A percentile compares a stretch with the other conserved stretches of the same genome.
Evolutionary conservation across 2,797 vertebrate genomes (phyloP).

Genomic region (Ctenopoma kingsleyae): DNA sequence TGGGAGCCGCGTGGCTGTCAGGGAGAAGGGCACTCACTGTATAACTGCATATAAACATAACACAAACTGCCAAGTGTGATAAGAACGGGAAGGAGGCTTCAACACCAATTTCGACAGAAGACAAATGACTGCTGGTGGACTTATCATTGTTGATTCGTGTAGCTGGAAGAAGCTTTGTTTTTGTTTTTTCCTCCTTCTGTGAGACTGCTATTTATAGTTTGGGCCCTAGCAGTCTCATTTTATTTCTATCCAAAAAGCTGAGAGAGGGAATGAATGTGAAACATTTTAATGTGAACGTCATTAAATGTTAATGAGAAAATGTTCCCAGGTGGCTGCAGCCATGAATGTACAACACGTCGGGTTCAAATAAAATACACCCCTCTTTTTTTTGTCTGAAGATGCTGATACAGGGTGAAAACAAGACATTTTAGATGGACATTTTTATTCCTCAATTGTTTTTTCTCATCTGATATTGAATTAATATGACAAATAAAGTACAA

Average conservation of each 20-base stretch:
- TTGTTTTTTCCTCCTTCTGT: slow-evolving; percentile 50
- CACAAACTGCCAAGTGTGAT: slow-evolving; percentile 76
- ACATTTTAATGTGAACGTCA: slow-evolving; percentile 44
- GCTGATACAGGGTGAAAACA: background rate
- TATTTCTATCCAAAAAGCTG: slow-evolving; percentile 30
- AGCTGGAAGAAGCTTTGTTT: slow-evolving; percentile 58
- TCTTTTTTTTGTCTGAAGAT: background rate
- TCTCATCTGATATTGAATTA: slow-evolving; percentile 3
- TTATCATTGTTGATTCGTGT: slow-evolving; percentile 71
- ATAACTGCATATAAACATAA: slow-evolving; percentile 74
- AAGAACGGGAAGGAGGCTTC: slow-evolving; percentile 70
- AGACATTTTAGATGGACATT: slow-evolving; percentile 1
- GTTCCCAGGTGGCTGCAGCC: slow-evolving; percentile 25
- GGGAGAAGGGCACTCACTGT: slow-evolving; percentile 64
- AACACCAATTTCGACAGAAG: slow-evolving; percentile 72
- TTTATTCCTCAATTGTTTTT: background rate
- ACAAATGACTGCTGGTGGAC: slow-evolving; percentile 77
- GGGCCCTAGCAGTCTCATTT: slow-evolving; percentile 30
- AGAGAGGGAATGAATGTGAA: slow-evolving; percentile 29
- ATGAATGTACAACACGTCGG: background rate
- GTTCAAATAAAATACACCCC: slow-evolving; percentile 5
- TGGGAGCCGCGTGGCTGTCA: slow-evolving; percentile 61
- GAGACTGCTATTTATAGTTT: slow-evolving; percentile 63
- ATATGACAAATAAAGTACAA: background rate
- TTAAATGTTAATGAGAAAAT: slow-evolving; percentile 52